These are phyloP conservation scores for Scelioninae gen. 1 DNA, from an alignment of 2,888 invertebrate genomes.

Conservation along the genomic window DNA sequence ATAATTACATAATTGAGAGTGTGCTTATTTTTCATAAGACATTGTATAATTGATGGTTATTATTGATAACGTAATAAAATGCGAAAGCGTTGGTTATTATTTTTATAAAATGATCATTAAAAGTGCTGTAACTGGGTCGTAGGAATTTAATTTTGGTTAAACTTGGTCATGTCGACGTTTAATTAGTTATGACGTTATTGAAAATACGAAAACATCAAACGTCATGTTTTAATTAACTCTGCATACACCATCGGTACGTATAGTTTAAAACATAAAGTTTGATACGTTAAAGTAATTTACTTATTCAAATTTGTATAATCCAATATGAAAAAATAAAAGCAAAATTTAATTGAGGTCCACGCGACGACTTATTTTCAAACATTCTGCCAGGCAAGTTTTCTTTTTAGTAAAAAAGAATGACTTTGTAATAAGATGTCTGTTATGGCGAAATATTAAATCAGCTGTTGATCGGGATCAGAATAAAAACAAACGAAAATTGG, in stretches of 20 bases:
- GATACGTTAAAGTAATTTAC: conserved; percentile 1
- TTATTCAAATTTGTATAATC: conserved; percentile 15
- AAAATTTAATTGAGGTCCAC: neutral
- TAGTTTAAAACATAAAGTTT: conserved; percentile 8
- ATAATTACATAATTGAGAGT: conserved; percentile 24
- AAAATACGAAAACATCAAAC: conserved; percentile 15
- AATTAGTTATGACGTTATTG: conserved; percentile 1
- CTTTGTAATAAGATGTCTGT: neutral
- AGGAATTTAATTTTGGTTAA: conserved; percentile 34
- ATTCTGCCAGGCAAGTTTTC: neutral
- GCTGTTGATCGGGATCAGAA: neutral
- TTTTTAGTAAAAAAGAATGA: neutral
- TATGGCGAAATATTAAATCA: conserved; percentile 19
- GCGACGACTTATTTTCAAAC: neutral
- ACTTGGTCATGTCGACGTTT: conserved; percentile 2
- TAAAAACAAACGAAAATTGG: neutral
- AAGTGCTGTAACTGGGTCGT: conserved; percentile 23
- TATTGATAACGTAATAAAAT: neutral
- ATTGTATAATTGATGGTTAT: neutral
- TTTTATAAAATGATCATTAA: conserved; percentile 24
- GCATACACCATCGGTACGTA: conserved; percentile 3
- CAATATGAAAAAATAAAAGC: neutral
- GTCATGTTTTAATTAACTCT: conserved; percentile 28
- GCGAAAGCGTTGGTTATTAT: neutral
- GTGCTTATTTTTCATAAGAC: conserved; percentile 12